phyloP scores from a whole-genome alignment of 1,140 invertebrate genomes.

The Drosophila nannoptera region DNA sequence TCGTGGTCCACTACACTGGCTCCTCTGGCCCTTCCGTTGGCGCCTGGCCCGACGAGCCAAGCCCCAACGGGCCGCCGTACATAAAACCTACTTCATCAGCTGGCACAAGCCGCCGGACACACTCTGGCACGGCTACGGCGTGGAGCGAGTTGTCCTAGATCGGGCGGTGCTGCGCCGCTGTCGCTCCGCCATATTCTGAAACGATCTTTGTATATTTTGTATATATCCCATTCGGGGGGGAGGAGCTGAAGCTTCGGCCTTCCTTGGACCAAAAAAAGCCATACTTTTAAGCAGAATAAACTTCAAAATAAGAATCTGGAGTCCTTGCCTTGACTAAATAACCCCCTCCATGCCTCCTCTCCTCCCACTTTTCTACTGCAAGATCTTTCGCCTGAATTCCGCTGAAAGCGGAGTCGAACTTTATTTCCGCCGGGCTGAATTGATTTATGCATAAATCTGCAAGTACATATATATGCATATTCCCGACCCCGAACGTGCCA shows the following conservation, averaged over 20 bases:
- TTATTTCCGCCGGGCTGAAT: conserved; percentile 40
- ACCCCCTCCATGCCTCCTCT: too few relatives aligned
- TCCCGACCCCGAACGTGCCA: conserved; percentile 12
- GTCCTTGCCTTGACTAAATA: too few relatives aligned
- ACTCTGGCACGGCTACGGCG: conserved; percentile 61
- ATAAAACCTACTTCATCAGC: conserved; percentile 71
- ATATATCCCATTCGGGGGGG: conserved; percentile 3
- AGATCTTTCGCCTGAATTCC: neutral
- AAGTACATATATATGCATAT: neutral
- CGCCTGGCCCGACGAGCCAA: conserved; percentile 23
- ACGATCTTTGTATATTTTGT: conserved; percentile 37
- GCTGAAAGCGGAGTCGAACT: conserved; percentile 41
- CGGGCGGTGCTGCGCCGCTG: conserved; percentile 53
- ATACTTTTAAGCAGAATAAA: neutral
- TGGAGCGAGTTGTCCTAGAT: conserved; percentile 26
- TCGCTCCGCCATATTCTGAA: conserved; percentile 66
- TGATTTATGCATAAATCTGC: neutral
- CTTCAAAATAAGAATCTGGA: too few relatives aligned
- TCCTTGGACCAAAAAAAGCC: neutral
- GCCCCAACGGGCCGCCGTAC: conserved; percentile 51
- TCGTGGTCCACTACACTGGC: conserved; percentile 54
- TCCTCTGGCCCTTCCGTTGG: conserved; percentile 63
- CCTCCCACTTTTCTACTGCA: too few relatives aligned
- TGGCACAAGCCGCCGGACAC: conserved; percentile 72
- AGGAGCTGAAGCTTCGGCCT: neutral